phyloP scores from a whole-genome alignment of 2,888 invertebrate species.

The Spisula solida region DNA sequence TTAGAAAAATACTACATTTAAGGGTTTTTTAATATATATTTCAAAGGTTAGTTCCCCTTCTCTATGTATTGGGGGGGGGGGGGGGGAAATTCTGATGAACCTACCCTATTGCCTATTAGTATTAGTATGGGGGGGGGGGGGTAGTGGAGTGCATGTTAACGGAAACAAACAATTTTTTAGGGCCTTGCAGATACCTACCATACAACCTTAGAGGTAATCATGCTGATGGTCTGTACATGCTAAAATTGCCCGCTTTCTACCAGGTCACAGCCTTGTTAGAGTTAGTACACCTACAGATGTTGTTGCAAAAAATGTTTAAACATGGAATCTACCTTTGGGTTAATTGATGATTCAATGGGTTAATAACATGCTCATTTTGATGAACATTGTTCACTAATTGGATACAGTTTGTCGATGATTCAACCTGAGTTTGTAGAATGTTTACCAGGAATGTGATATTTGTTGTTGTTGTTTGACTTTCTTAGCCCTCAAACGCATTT shows the following conservation, averaged over 20 bases:
- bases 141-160: too few relatives aligned
- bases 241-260: too few relatives aligned
- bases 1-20: too few relatives aligned
- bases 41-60: too few relatives aligned
- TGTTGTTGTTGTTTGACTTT: not conserved
- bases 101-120: too few relatives aligned
- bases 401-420: not conserved
- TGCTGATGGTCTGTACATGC: not conserved
- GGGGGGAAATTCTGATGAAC: too few relatives aligned
- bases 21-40: too few relatives aligned
- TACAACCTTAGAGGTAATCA: not conserved
- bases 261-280: too few relatives aligned
- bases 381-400: not conserved
- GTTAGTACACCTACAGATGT: not conserved
- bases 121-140: too few relatives aligned
- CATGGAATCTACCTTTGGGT: not conserved
- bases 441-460: not conserved
- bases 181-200: too few relatives aligned
- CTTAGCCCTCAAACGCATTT: not conserved
- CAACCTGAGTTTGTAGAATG: not conserved
- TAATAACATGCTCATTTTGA: not conserved
- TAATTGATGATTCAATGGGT: conserved; percentile 3
- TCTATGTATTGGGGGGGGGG: too few relatives aligned
- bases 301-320: not conserved
- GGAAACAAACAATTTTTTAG: too few relatives aligned